Conservation (phyloP, 2,113 vertebrate species). For the Rhabdornis inornatus region DNA sequence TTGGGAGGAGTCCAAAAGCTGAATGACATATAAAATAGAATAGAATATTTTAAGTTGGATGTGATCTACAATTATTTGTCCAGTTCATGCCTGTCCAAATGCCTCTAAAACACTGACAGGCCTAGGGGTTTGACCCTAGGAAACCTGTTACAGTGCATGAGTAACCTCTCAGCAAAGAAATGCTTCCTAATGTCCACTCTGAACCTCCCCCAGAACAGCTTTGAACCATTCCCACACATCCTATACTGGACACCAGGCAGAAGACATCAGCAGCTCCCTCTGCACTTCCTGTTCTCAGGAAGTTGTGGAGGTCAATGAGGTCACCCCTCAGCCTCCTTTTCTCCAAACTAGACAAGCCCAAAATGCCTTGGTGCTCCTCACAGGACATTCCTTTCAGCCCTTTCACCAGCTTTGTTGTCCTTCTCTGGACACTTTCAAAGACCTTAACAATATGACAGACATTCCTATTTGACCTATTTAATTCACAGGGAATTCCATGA, state of each 20-base stretch:
- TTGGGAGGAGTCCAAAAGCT: not conserved
- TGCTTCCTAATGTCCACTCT: not conserved
- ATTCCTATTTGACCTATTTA: not conserved
- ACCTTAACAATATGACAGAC: not conserved
- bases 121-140: not conserved
- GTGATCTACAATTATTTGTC: not conserved
- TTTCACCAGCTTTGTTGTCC: not conserved
- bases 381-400: not conserved
- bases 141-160: not conserved
- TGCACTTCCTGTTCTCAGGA: not conserved
- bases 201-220: not conserved
- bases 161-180: not conserved
- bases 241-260: not conserved
- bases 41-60: not conserved
- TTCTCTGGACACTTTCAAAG: not conserved
- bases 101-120: not conserved
- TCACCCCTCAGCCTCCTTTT: not conserved
- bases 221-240: rapidly evolving
- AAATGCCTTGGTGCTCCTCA: not conserved
- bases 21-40: not conserved
- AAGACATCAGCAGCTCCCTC: not conserved
- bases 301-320: not conserved
- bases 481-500: not conserved
- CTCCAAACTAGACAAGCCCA: not conserved
- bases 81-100: not conserved